A percentile compares a stretch with the other conserved stretches of the same genome.
These are phyloP conservation scores for Hydrochoerus hydrochaeris DNA, from an alignment of 2,113 vertebrate species.

Conservation along the genomic window DNA sequence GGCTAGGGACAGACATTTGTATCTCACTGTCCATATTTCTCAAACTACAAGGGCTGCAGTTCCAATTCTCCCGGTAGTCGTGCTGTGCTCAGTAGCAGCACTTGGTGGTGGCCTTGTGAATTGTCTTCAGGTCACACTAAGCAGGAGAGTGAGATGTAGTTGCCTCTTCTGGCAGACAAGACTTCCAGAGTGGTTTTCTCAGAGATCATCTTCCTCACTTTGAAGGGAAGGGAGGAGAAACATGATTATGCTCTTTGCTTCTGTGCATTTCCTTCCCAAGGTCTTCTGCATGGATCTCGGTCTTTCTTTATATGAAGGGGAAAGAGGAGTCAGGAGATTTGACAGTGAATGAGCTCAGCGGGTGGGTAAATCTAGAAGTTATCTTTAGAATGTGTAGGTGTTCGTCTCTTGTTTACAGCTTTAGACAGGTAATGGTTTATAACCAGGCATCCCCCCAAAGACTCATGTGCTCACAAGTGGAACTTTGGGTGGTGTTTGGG, in stretches of 20 bases:
- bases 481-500: neutral
- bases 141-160: neutral
- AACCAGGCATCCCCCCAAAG: neutral
- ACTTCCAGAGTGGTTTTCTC: neutral
- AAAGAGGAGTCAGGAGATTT: neutral
- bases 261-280: neutral
- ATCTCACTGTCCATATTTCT: neutral
- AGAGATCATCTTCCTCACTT: neutral
- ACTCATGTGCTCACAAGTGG: neutral
- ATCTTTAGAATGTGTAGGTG: neutral
- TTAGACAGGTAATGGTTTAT: neutral
- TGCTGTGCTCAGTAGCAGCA: neutral
- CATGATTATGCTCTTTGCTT: neutral
- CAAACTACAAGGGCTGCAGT: neutral
- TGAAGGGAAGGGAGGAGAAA: neutral
- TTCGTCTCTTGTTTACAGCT: neutral
- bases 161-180: neutral
- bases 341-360: neutral
- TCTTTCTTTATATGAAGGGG: neutral
- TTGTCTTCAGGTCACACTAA: neutral
- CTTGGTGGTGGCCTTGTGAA: neutral
- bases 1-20: neutral
- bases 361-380: neutral
- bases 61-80: neutral
- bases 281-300: neutral